Base-by-base conservation (phyloP, 2,888 invertebrate species). In the Gryllus longicercus region DNA sequence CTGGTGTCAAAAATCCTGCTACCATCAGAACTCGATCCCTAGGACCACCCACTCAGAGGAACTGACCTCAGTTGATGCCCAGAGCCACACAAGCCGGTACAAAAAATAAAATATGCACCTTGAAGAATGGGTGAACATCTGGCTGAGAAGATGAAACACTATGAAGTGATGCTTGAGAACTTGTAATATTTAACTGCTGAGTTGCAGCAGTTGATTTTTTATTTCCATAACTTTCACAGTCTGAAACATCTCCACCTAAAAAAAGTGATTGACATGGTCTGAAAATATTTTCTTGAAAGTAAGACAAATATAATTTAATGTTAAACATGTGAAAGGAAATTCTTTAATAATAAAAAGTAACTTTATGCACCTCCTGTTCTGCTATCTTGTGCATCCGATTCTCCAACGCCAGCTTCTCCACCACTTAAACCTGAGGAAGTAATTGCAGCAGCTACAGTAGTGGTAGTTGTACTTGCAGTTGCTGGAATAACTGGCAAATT, bases 151-250 rank as follows among this genome's bases (percentile, higher is more conserved):
- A 87, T 1, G 85, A 85, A 10, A 87, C 86, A 79, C 88, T 88
- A 83, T 89, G 89, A 74, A 89, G 86, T 38, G 89, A 89, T 82
- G 88, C 89, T 84, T 89, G 89, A 11, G 89, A 89, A 80, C 88
- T 88, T 49, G 87, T 86, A 75, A 88, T 85, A 84, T 88, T 86
- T 51, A 86, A 86, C 51, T 87, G 85, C 50, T 81, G 80, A n/a
- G 80, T 80, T 80, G 87, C 87, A 51, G 86, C 86, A 79, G 86
- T 86, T n/a, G 87, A 88, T 81, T 89, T 88, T 84, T 90, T 90
- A 81, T 91, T 90, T 50, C 89, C 90, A 84, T 91, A 88, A 82
- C 91, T 91, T 85, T 91, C 91, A 85, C 90, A 91, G 85, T 91
- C 91, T 79, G 91, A 91, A 75, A 89, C 89, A 82, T 91, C 91